phyloP scores from a whole-genome alignment of 1,140 invertebrate genomes.

The Cydia strobilella region DNA sequence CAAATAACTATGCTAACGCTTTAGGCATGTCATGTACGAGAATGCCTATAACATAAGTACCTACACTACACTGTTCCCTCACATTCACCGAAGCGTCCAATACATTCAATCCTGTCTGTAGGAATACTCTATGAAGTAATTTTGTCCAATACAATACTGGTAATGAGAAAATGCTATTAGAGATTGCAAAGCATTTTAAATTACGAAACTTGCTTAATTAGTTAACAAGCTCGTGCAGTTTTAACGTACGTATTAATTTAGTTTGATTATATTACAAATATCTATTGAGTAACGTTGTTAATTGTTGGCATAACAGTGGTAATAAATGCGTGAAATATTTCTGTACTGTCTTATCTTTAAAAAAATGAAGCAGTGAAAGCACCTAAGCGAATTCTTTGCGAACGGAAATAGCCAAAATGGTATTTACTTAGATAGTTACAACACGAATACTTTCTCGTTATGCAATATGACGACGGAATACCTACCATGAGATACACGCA shows the following conservation, averaged over 20 bases:
- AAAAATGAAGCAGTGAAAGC: constrained; percentile 44
- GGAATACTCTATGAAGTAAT: not conserved
- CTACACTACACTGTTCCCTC: not conserved
- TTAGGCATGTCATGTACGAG: not conserved
- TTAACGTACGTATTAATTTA: not conserved
- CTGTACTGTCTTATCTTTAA: not conserved
- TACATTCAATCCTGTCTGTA: not conserved
- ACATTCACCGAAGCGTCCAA: not conserved
- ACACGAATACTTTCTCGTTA: constrained; percentile 64
- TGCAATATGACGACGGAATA: constrained; percentile 35
- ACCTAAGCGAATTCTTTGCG: constrained; percentile 23
- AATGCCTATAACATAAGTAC: too few relatives aligned
- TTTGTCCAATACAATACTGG: not conserved
- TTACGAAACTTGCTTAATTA: constrained; percentile 2
- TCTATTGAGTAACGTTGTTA: constrained; percentile 7
- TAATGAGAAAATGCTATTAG: constrained; percentile 9
- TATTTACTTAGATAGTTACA: constrained; percentile 49
- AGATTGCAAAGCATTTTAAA: not conserved
- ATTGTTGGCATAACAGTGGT: not conserved
- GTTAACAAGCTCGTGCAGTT: not conserved
- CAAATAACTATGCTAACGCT: constrained; percentile 4
- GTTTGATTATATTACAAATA: constrained; percentile 14
- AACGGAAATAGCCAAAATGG: constrained; percentile 34
- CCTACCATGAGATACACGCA: constrained; percentile 4
- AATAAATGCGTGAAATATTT: constrained; percentile 11